phyloP scores from a whole-genome alignment of 2,113 vertebrate species.

The Eurypyga helias region DNA sequence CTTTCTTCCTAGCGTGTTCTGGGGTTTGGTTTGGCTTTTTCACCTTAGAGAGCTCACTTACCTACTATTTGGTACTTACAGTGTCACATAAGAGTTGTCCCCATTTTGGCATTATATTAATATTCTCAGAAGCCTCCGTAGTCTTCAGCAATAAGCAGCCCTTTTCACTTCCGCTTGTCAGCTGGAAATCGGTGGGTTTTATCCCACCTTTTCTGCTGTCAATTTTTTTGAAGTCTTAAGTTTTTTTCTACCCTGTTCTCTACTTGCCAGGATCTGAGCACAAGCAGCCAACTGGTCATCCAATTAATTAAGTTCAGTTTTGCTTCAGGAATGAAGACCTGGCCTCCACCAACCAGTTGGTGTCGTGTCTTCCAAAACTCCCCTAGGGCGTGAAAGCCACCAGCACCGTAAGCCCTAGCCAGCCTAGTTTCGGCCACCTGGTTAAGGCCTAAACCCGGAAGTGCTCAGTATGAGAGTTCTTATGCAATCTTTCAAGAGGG shows the following conservation, averaged over 20 bases:
- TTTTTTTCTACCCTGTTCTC: background rate
- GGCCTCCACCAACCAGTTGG: background rate
- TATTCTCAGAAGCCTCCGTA: background rate
- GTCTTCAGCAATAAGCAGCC: background rate
- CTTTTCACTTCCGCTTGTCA: background rate
- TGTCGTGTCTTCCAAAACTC: background rate
- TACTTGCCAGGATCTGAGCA: background rate
- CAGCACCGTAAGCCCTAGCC: rapidly evolving
- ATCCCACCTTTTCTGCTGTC: background rate
- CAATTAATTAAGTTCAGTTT: background rate
- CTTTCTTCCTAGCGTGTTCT: background rate
- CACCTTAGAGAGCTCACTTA: background rate
- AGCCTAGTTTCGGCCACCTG: background rate
- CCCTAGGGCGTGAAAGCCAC: background rate
- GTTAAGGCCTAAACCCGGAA: background rate
- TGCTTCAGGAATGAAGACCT: background rate
- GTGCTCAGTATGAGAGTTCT: slow-evolving; percentile 9
- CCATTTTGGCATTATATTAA: background rate
- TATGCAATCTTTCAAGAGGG: background rate
- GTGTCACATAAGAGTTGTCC: background rate
- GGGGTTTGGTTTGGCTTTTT: background rate
- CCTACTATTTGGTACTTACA: background rate
- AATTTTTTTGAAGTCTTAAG: background rate
- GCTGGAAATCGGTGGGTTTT: background rate
- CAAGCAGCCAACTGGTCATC: background rate